These are phyloP conservation scores for Desmophyllum pertusum DNA, from an alignment of 92 coral and sea anemone genomes.

Conservation along the genomic window DNA sequence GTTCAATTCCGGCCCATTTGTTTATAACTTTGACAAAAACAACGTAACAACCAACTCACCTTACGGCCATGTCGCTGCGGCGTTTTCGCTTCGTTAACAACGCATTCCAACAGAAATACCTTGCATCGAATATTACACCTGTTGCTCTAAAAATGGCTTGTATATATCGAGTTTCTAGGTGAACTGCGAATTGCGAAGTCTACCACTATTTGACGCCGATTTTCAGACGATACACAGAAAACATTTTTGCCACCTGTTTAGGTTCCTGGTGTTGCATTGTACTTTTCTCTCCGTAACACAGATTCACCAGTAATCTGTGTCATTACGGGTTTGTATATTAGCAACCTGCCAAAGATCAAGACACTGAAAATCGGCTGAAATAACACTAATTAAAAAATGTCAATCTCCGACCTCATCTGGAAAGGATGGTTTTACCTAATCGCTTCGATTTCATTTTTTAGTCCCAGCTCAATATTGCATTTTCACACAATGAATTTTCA, in stretches of 20 bases:
- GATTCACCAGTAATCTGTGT: background rate
- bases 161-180: background rate
- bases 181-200: background rate
- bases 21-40: slow-evolving; percentile 1
- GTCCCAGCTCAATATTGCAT: too few relatives aligned
- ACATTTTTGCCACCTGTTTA: slow-evolving; percentile 28
- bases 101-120: background rate
- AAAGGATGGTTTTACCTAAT: too few relatives aligned
- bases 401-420: too few relatives aligned
- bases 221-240: slow-evolving; percentile 14
- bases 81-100: background rate
- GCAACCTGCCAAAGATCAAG: slow-evolving; percentile 13
- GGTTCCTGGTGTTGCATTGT: slow-evolving; percentile 29
- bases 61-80: slow-evolving; percentile 15
- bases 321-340: background rate
- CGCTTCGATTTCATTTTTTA: too few relatives aligned
- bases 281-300: background rate
- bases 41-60: slow-evolving; percentile 28
- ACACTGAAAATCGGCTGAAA: background rate
- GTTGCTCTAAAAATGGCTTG: background rate
- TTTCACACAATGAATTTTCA: background rate
- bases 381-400: too few relatives aligned
- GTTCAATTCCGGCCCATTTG: slow-evolving; percentile 6
- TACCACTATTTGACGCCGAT: background rate
- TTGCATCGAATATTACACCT: background rate